A percentile compares a stretch with the other conserved stretches of the same genome.
These are phyloP conservation scores for Himalopsyche kuldschensis DNA, from an alignment of 2,888 invertebrate species.

Conservation along the genomic window DNA sequence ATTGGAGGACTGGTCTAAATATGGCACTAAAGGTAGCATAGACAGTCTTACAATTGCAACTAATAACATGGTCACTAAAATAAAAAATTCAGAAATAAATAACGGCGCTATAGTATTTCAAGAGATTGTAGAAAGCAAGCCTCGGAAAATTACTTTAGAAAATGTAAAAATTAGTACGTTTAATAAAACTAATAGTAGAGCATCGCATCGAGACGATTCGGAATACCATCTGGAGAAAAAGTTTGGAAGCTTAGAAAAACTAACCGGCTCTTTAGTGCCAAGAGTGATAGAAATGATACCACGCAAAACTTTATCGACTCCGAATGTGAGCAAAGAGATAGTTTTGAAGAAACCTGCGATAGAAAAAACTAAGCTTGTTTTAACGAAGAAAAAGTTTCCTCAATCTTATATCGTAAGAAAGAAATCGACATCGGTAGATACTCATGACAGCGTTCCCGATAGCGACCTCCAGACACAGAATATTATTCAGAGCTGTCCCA, in stretches of 20 bases:
- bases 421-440: conserved; percentile 41
- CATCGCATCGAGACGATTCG: conserved; percentile 40
- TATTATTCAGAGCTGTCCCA: conserved; percentile 48
- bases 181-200: not conserved
- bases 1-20: conserved; percentile 56
- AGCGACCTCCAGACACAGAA: conserved; percentile 38
- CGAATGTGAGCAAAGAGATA: conserved; percentile 17
- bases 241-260: conserved; percentile 50
- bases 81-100: conserved; percentile 37
- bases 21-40: conserved; percentile 55
- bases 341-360: conserved; percentile 23
- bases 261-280: conserved; percentile 42
- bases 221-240: conserved; percentile 42
- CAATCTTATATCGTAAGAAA: conserved; percentile 50
- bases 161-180: conserved; percentile 49
- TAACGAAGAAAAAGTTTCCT: conserved; percentile 48
- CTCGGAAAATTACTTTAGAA: conserved; percentile 42
- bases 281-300: conserved; percentile 43
- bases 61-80: conserved; percentile 47
- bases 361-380: conserved; percentile 40
- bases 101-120: conserved; percentile 49
- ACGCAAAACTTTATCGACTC: conserved; percentile 39
- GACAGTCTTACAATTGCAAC: conserved; percentile 45
- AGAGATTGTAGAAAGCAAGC: conserved; percentile 57
- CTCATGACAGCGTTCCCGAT: conserved; percentile 24